Base-by-base conservation (phyloP, 2,113 vertebrate species). In the Murina feae region DNA sequence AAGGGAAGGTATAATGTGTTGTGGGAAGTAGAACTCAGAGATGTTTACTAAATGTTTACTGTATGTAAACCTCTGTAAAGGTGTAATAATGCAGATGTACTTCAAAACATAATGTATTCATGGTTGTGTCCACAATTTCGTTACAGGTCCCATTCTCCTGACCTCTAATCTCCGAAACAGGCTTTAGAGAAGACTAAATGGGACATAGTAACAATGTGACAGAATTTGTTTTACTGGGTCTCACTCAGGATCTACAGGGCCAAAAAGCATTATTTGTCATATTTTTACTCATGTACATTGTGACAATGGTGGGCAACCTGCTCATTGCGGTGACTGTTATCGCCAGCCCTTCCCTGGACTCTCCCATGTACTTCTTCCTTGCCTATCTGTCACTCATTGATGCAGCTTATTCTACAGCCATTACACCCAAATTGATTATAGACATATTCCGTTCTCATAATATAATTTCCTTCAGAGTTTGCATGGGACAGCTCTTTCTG, bases 301-400 rank as follows among this genome's bases (percentile, higher is more conserved):
- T 86, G 85, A 97, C 78, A 1, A 49, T 97, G 39, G 32, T 81
- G 32, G 95, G 93, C 1, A 97, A 96, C 49, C 63, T 97, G 63
- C 87, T 97, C 4, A 93, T 94, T 8, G 49, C 95, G 35, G 44
- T 47, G 7, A 93, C 96, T 23, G 81, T 97, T 2, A 6, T 85
- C n/a, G 25, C 39, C 39, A 92, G 84, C 20, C 85, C 78, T 0
- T 74, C 72, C 0, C 58, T 96, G 17, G 49, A 28, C 21, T 93
- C 89, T 28, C 96, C 97, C n/a, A 96, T 96, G 92, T 97, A 96
- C 80, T 76, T 93, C 60, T 97, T 97, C 55, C 94, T 97, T 10
- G 72, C 92, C 6, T 88, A 71, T n/a, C 39, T 93, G 11, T 97
- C 96, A 32, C 17, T 97, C 14, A 74, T 91, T 18, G 97, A 97